Conservation (phyloP, 2,888 invertebrate species). For the Parapristionchus giblindavisi region DNA sequence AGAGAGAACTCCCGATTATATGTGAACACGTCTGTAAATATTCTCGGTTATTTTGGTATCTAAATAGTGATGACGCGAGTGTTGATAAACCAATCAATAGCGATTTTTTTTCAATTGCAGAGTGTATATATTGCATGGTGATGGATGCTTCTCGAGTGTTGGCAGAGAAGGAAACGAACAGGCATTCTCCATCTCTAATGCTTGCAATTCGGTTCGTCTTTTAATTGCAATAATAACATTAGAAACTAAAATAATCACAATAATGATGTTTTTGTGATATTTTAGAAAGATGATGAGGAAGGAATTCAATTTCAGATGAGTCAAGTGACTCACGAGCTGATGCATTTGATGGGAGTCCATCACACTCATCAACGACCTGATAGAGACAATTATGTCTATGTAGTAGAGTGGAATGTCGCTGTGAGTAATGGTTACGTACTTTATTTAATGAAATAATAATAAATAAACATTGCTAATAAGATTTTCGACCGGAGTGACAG, state of each 20-base stretch:
- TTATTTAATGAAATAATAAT: neutral
- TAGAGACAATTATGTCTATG: slow-evolving; percentile 20
- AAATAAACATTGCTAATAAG: neutral
- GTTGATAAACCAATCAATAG: too few relatives aligned
- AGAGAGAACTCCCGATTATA: too few relatives aligned
- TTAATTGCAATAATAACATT: neutral
- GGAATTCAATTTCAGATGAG: slow-evolving; percentile 11
- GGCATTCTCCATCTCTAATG: neutral
- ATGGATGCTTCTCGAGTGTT: slow-evolving; percentile 15
- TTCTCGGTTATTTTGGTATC: too few relatives aligned
- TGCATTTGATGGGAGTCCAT: slow-evolving; percentile 26
- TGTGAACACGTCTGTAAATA: too few relatives aligned
- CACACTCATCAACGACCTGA: slow-evolving; percentile 23
- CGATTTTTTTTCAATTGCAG: neutral
- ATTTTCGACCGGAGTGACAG: too few relatives aligned
- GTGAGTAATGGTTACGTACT: neutral
- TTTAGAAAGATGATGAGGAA: too few relatives aligned
- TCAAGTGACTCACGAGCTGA: slow-evolving; percentile 20
- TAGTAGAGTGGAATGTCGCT: slow-evolving; percentile 24
- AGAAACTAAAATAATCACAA: neutral
- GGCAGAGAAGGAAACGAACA: slow-evolving; percentile 5
- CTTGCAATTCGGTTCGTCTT: slow-evolving; percentile 21
- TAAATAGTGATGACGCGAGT: too few relatives aligned
- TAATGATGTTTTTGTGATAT: neutral
- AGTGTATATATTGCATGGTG: slow-evolving; percentile 8